Evolutionary conservation across 2,113 vertebrate genomes (phyloP).

Genomic region (Struthio camelus): DNA sequence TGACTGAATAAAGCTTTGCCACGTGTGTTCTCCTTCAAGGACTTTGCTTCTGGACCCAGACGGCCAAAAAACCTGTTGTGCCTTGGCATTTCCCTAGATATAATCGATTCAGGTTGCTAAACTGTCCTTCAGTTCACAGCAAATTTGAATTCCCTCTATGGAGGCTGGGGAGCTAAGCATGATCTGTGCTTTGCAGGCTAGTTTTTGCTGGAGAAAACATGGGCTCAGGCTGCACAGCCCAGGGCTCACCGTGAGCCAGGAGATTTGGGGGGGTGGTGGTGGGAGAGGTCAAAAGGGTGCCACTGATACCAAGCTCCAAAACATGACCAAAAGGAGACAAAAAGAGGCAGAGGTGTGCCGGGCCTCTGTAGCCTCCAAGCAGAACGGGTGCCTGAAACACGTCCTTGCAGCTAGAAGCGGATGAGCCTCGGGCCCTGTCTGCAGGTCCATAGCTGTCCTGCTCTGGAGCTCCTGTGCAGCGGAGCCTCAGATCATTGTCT

Average conservation of each 20-base stretch:
- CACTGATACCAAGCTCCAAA: background rate
- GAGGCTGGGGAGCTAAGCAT: background rate
- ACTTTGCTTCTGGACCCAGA: background rate
- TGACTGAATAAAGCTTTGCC: background rate
- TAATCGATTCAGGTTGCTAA: background rate
- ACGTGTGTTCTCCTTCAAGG: background rate
- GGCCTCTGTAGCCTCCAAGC: background rate
- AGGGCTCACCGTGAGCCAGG: background rate
- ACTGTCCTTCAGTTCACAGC: background rate
- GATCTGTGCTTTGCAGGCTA: background rate
- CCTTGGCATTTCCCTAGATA: background rate
- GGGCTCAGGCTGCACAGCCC: background rate
- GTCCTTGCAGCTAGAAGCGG: background rate
- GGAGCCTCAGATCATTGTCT: background rate
- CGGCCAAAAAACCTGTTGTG: background rate
- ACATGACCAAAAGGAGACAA: background rate
- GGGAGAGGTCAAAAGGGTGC: background rate
- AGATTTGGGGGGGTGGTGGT: background rate
- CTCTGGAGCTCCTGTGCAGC: background rate
- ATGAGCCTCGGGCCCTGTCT: rapidly evolving
- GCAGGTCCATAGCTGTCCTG: rapidly evolving
- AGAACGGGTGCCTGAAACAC: background rate
- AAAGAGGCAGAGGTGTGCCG: background rate
- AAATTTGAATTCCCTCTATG: background rate
- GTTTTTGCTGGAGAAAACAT: background rate